Evolutionary conservation across 2,888 invertebrate species (phyloP), one percentile per base, ranked within the genome.

Genomic region (Lepeophtheirus nordmannii): DNA sequence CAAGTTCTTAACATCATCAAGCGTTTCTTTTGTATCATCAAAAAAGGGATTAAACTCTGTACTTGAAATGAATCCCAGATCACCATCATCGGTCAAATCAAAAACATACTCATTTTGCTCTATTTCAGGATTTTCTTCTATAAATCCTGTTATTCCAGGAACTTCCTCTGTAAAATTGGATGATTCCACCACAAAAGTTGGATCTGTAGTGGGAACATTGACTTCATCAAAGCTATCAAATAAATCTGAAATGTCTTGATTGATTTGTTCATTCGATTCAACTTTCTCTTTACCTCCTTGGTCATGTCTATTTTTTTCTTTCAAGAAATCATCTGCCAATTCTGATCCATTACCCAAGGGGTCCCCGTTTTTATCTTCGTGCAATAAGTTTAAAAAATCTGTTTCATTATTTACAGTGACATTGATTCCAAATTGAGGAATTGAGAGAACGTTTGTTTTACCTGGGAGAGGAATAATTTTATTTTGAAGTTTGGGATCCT

Each of bases 311-410:
- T 30, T 30, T 30, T 30, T 30, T 30, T 30, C 30, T 30, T 30
- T 30, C 3, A 30, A 30, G 30, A 30, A 30, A 30, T 30, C 30
- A 30, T 30, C 30, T 46, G 53, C 17, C 53, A 46, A 46, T n/a
- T 46, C 53, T 46, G 53, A 46, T 46, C 53, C 53, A 46, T 46
- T 46, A 5, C 53, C 53, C 53, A 46, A 17, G 8, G 53, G 53
- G 8, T 46, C 53, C 5, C 53, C 53, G 5, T 46, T 46, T 46
- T 46, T 46, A 17, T 17, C 8, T 8, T 46, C 53, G 17, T 46
- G 14, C 5, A 46, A 17, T 46, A 46, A 14, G 8, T 46, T 46
- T 14, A 46, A 17, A 17, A 46, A 46, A 17, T 46, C 53, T 17
- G 53, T 46, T 46, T 46, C 53, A 46, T 46, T 46, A 17, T 46